Base-by-base conservation (phyloP, 1,140 invertebrate genomes). In the Brevipalpus yothersi region DNA sequence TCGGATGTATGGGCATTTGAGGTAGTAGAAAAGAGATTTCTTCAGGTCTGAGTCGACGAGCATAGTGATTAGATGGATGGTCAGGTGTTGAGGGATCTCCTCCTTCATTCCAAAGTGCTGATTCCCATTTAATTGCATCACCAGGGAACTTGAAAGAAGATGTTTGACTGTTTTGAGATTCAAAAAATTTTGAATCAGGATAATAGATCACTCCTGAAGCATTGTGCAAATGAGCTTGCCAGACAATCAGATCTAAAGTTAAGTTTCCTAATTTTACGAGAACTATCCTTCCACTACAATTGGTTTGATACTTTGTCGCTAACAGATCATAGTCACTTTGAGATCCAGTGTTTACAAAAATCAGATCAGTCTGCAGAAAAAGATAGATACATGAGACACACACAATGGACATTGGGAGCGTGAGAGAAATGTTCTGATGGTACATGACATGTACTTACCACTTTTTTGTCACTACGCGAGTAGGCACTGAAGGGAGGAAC, bases 1-100 rank as follows among this genome's bases (percentile, higher is more conserved):
- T 68, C 4, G 73, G 72, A 55, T 72, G 71, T 10, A 70, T 69
- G 43, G 73, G 72, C 51, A 75, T 72, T 41, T 61, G 66, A 21
- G 56, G 17, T 5, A 58, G 13, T 41, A 40, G 10, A 21, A 4
- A n/a, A 13, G 10, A 12, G 13, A 54, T 56, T 23, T 63, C 60
- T 15, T 51, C 59, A 40, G 59, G 61, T n/a, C 64, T 56, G 53
- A 53, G 15, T 15, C 53, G 41, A 56, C 55, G 58, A 11, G 62
- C 66, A 60, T 66, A 74, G 39, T 71, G 68, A 59, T 70, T 68
- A 23, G 75, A 68, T 12, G 75, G 72, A 62, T 75, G 75, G 21
- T 68, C 66, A 1, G 73, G 73, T 13, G 75, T 76, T 9, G 68
- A 62, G 7, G 75, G 75, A 66, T 77, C 76, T 0, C 75, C 76